Percentiles rank a stretch among this genome's conserved stretches.
Evolutionary conservation across 2,797 vertebrate species (phyloP).

Genomic region (Poeciliopsis presidionis): DNA sequence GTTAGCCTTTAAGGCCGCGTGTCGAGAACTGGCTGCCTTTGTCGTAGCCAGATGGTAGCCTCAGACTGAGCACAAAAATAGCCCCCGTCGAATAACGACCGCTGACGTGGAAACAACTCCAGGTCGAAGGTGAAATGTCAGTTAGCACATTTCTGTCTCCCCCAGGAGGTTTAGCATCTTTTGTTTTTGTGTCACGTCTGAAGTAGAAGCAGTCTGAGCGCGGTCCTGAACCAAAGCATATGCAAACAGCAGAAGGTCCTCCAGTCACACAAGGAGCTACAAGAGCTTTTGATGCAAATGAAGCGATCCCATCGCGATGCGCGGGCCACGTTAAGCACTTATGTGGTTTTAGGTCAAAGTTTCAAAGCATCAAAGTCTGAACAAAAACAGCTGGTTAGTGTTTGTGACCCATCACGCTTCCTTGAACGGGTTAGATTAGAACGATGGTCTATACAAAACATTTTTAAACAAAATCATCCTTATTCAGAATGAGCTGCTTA

Average conservation of each 20-base stretch:
- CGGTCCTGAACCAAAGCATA: background rate
- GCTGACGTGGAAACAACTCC: constrained; percentile 56
- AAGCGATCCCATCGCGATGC: background rate
- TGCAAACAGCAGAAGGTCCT: constrained; percentile 13
- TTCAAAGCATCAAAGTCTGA: background rate
- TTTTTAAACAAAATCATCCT: no score
- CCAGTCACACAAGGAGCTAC: background rate
- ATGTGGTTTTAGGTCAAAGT: background rate
- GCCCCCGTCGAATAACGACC: constrained; percentile 40
- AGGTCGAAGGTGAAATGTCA: constrained; percentile 60
- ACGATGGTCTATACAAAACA: no score
- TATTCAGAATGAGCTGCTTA: no score
- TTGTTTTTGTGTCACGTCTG: constrained; percentile 15
- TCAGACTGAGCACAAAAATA: constrained; percentile 68
- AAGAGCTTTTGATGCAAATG: constrained; percentile 4
- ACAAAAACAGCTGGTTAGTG: background rate
- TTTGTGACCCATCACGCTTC: background rate
- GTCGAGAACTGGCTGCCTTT: constrained; percentile 69
- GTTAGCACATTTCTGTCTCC: constrained; percentile 16
- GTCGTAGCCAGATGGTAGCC: constrained; percentile 73
- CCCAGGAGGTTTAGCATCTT: constrained; percentile 12
- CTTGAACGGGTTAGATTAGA: no score
- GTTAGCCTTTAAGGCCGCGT: constrained; percentile 76
- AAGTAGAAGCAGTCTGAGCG: background rate
- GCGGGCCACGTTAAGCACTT: background rate